These are phyloP conservation scores for Leontocebus nigricollis DNA, from an alignment of 2,797 vertebrate species.

Conservation along the genomic window DNA sequence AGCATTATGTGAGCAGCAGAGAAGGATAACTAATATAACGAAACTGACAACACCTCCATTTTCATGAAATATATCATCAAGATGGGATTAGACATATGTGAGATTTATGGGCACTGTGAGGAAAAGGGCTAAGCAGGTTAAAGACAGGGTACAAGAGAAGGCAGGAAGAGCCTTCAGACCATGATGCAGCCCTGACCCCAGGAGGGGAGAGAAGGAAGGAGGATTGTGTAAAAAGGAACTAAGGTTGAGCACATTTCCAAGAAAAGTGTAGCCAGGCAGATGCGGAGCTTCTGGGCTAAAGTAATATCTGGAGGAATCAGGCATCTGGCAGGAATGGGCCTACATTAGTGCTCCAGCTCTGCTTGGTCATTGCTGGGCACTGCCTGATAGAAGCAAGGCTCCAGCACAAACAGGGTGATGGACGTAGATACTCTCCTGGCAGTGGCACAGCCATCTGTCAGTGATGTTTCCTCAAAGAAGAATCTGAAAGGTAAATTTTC, in stretches of 20 bases:
- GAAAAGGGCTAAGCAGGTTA: not conserved
- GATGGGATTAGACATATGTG: not conserved
- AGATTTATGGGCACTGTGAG: not conserved
- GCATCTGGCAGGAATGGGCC: not conserved
- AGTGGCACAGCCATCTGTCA: not conserved
- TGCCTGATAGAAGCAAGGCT: not conserved
- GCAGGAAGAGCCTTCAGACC: not conserved
- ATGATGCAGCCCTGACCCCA: not conserved
- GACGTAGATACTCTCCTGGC: not conserved
- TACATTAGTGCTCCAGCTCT: not conserved
- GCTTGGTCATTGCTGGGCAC: too few relatives aligned
- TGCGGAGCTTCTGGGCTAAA: not conserved
- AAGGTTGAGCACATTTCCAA: not conserved
- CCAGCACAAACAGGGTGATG: not conserved
- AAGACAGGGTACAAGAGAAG: not conserved
- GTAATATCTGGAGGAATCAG: too few relatives aligned
- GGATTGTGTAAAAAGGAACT: not conserved
- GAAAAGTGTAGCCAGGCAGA: not conserved
- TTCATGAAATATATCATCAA: not conserved
- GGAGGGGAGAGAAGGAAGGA: not conserved
- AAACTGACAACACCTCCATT: not conserved
- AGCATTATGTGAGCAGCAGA: not conserved
- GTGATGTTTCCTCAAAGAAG: not conserved
- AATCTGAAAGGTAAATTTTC: not conserved
- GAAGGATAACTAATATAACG: not conserved